These are phyloP conservation scores for Propithecus deckenii DNA, from an alignment of 2,797 vertebrate species.

Conservation along the genomic window DNA sequence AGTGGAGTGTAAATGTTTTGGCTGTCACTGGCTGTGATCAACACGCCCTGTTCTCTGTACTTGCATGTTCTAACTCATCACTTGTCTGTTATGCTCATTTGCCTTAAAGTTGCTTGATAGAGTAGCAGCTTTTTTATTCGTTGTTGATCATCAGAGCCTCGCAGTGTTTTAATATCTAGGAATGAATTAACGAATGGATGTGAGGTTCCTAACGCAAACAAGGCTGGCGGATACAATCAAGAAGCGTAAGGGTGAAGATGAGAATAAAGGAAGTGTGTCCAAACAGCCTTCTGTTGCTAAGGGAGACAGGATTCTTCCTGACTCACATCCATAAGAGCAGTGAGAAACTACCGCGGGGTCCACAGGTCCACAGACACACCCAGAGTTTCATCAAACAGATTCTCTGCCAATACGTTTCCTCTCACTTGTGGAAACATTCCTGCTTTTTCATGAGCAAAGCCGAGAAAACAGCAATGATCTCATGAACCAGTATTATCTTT, in stretches of 20 bases:
- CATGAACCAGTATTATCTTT: conserved; percentile 57
- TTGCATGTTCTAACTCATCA: not conserved
- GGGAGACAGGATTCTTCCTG: not conserved
- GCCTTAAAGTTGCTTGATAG: not conserved
- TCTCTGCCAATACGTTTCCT: conserved; percentile 41
- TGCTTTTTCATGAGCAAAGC: conserved; percentile 27
- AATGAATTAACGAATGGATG: not conserved
- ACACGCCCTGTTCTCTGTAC: not conserved
- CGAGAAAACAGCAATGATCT: conserved; percentile 66
- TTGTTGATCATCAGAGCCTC: not conserved
- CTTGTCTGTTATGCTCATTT: not conserved
- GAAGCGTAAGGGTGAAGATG: not conserved
- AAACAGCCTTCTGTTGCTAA: not conserved
- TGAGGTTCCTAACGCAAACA: not conserved
- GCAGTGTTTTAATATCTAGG: not conserved
- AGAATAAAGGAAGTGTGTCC: not conserved
- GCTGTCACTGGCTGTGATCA: not conserved
- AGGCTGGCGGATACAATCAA: not conserved
- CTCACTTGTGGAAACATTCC: conserved; percentile 67
- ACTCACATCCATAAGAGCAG: not conserved
- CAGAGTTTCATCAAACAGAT: not conserved
- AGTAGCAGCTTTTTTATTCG: not conserved
- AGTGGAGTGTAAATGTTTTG: not conserved
- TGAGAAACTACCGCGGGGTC: not conserved
- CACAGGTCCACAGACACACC: not conserved